These are phyloP conservation scores for Amiota minor DNA, from an alignment of 2,888 invertebrate species.

Conservation along the genomic window DNA sequence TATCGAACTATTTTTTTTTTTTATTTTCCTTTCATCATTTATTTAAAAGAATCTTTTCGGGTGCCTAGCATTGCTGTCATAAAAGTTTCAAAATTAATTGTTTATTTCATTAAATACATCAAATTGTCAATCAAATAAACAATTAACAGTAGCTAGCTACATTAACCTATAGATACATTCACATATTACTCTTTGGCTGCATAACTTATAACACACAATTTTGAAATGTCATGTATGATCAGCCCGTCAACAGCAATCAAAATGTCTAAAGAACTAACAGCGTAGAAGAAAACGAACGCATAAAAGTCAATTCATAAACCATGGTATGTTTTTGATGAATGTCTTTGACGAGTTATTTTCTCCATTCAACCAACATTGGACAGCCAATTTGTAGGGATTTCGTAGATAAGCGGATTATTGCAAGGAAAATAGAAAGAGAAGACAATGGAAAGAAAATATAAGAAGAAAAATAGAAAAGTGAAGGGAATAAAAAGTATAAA, in stretches of 20 bases:
- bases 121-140: slow-evolving; percentile 26
- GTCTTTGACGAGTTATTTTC: slow-evolving; percentile 6
- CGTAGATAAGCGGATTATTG: slow-evolving; percentile 61
- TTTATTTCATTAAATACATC: slow-evolving; percentile 18
- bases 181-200: background rate
- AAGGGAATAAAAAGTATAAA: background rate
- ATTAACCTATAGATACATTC: background rate
- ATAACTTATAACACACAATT: background rate
- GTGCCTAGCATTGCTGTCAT: background rate
- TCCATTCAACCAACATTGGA: background rate
- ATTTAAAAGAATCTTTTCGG: background rate
- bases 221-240: background rate
- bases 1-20: background rate
- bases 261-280: background rate
- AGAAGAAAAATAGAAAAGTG: background rate
- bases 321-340: slow-evolving; percentile 12
- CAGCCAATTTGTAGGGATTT: slow-evolving; percentile 64
- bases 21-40: slow-evolving; percentile 11
- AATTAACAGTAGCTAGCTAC: slow-evolving; percentile 10
- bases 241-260: slow-evolving; percentile 12
- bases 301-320: slow-evolving; percentile 5
- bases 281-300: background rate
- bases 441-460: slow-evolving; percentile 11
- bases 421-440: background rate
- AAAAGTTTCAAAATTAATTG: slow-evolving; percentile 19